Conservation (phyloP, 2,113 vertebrate genomes). For the Gasterosteus aculeatus region DNA sequence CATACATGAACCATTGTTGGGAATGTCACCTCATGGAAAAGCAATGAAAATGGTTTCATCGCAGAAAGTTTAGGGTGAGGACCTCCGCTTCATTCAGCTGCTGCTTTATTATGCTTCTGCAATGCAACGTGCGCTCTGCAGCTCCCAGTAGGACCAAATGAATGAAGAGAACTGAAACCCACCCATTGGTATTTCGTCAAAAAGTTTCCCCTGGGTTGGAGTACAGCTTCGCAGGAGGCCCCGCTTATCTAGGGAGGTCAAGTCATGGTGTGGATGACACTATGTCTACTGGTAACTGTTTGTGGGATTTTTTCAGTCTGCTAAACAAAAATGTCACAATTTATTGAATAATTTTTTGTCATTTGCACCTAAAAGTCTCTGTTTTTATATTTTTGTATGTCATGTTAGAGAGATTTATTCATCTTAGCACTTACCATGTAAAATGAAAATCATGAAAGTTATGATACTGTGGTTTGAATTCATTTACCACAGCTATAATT, state of each 20-base stretch:
- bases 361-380: neutral
- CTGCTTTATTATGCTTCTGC: slow-evolving; percentile 53
- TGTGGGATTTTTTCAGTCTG: neutral
- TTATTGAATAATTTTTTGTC: slow-evolving; percentile 3
- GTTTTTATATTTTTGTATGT: neutral
- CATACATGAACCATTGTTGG: slow-evolving; percentile 52
- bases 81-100: slow-evolving; percentile 52
- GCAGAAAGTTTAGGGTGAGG: slow-evolving; percentile 67
- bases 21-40: slow-evolving; percentile 65
- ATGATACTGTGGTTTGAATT: neutral
- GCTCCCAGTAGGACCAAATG: slow-evolving; percentile 34
- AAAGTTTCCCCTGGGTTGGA: slow-evolving; percentile 29
- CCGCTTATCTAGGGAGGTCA: slow-evolving; percentile 43
- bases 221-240: slow-evolving; percentile 39
- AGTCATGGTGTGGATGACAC: slow-evolving; percentile 6
- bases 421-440: neutral
- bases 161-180: slow-evolving; percentile 53
- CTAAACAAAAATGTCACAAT: neutral
- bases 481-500: neutral
- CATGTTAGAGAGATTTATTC: neutral
- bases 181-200: slow-evolving; percentile 44
- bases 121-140: slow-evolving; percentile 56
- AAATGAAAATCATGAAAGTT: neutral
- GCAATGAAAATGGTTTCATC: slow-evolving; percentile 58
- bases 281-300: neutral